Conservation (phyloP, 2,888 invertebrate genomes). For the Pollenia griseotomentosa region DNA sequence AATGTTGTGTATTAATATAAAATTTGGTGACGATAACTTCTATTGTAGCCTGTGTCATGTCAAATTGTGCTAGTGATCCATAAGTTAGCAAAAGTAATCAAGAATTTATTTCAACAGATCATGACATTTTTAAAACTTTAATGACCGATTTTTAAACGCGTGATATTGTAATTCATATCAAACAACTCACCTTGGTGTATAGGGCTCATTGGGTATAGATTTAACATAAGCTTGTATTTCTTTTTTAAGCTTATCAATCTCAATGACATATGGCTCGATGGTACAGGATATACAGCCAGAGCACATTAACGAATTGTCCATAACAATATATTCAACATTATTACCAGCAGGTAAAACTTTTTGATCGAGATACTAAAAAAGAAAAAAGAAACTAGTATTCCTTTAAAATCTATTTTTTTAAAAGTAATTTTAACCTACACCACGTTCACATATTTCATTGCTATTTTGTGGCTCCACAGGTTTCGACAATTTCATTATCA, state of each 20-base stretch:
- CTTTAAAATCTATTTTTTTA: neutral
- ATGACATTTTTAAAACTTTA: too few relatives aligned
- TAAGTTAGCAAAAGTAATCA: too few relatives aligned
- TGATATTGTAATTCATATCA: too few relatives aligned
- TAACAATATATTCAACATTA: slow-evolving; percentile 78
- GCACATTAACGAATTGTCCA: slow-evolving; percentile 80
- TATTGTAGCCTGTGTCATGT: too few relatives aligned
- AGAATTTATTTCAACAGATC: too few relatives aligned
- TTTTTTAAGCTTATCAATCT: slow-evolving; percentile 79
- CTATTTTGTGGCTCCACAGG: slow-evolving; percentile 75
- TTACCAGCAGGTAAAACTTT: slow-evolving; percentile 77
- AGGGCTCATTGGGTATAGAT: slow-evolving; percentile 72
- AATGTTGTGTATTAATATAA: too few relatives aligned
- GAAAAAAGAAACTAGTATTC: neutral
- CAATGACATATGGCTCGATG: slow-evolving; percentile 76
- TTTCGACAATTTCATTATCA: slow-evolving; percentile 76
- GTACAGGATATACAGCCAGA: slow-evolving; percentile 81
- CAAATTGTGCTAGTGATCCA: too few relatives aligned
- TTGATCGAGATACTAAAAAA: slow-evolving; percentile 76
- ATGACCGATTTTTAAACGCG: too few relatives aligned
- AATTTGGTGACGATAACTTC: too few relatives aligned
- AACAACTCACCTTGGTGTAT: slow-evolving; percentile 79
- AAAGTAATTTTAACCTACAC: slow-evolving; percentile 75
- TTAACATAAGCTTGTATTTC: slow-evolving; percentile 79
- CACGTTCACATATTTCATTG: slow-evolving; percentile 74